These are phyloP conservation scores for Belonocnema kinseyi DNA, from an alignment of 1,140 invertebrate genomes.

Conservation along the genomic window DNA sequence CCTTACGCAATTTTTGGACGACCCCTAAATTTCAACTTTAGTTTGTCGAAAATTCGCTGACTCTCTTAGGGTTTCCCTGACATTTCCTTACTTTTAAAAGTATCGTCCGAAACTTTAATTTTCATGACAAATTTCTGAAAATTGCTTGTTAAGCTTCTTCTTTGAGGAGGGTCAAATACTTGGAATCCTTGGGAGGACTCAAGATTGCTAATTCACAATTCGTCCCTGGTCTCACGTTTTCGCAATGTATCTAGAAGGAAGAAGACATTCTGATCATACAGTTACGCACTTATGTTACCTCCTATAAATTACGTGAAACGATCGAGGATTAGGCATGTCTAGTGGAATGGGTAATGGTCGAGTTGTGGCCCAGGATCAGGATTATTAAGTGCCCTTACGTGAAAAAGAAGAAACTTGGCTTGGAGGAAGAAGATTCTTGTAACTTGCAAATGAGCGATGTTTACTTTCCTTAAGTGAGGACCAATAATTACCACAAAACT, in stretches of 20 bases:
- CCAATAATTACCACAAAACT: not conserved
- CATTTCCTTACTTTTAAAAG: too few relatives aligned
- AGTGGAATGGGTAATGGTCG: not conserved
- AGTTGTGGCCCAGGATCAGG: slow-evolving; percentile 10
- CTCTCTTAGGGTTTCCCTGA: too few relatives aligned
- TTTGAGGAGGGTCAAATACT: not conserved
- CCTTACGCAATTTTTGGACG: too few relatives aligned
- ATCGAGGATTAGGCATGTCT: slow-evolving; percentile 3
- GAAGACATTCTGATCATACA: not conserved
- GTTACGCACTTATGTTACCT: slow-evolving; percentile 12
- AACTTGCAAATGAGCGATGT: too few relatives aligned
- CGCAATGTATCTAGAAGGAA: not conserved
- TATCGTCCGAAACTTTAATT: too few relatives aligned
- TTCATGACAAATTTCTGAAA: too few relatives aligned
- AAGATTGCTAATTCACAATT: not conserved
- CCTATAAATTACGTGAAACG: not conserved
- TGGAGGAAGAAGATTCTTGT: not conserved
- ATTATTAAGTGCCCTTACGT: slow-evolving; percentile 14
- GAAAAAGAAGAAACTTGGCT: not conserved
- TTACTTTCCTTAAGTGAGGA: too few relatives aligned
- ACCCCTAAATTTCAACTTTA: too few relatives aligned
- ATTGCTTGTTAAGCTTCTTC: too few relatives aligned
- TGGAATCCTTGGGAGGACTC: not conserved
- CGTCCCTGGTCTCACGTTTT: not conserved
- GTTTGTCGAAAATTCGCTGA: too few relatives aligned